Evolutionary conservation across 1,140 invertebrate species (phyloP), one percentile per base, ranked within the genome.

Genomic region (Listronotus oregonensis): DNA sequence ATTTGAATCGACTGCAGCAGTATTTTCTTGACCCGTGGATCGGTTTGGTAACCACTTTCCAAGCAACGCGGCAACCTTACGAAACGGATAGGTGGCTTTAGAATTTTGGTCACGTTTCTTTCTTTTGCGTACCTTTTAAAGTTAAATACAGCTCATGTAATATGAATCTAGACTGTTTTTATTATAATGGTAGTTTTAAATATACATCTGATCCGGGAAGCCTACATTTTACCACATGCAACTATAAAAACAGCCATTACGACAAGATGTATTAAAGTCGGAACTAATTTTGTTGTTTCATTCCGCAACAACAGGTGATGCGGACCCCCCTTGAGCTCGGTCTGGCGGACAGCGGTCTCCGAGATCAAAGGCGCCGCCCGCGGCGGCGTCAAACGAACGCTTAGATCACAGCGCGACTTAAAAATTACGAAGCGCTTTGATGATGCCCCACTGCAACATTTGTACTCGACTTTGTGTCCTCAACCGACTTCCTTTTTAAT

Each of bases 341-440:
- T 50, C 47, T 47, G 46, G 31, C 46, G 44, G 59, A 42, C 59
- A 52, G 18, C 21, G 50, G 58, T 39, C 58, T 10, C 14, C 9
- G 56, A 61, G 31, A 56, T 67, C 65, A 62, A 62, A 67, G 59
- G 21, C 42, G 42, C 42, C 57, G 39, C 57, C 55, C 40, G 64
- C 64, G 49, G 64, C 59, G 44, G 46, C 55, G 50, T 54, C 50
- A 54, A 63, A 63, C 31, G 46, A 50, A 55, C 60, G 50, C 60
- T 63, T 63, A 63, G 60, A 63, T 63, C 60, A 63, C 18, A 52
- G 50, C 31, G 49, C 52, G 52, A 67, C 65, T 67, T 67, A 62
- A 62, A 67, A 67, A 67, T 67, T 67, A 67, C 62, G 39, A 67
- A 67, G 52, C 50, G 65, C 65, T 67, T 67, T 67, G 65, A 67